Evolutionary conservation across 2,113 vertebrate genomes (phyloP).

Genomic region (Capreolus pygargus): DNA sequence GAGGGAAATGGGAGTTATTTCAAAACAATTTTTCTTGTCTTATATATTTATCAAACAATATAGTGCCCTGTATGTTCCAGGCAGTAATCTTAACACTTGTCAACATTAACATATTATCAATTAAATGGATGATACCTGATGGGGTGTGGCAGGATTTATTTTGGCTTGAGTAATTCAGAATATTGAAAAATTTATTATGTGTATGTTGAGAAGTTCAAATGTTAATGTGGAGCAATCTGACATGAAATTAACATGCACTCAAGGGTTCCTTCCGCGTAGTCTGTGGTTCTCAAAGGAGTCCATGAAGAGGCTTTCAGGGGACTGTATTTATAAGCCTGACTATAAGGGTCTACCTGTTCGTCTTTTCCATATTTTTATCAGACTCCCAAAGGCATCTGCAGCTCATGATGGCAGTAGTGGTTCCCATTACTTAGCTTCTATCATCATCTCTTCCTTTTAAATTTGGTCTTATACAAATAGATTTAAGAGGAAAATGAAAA

Average conservation of each 20-base stretch:
- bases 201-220: neutral
- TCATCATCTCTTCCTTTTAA: neutral
- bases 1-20: neutral
- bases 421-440: neutral
- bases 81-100: neutral
- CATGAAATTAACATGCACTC: neutral
- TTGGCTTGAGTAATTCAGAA: neutral
- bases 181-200: neutral
- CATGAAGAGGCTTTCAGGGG: neutral
- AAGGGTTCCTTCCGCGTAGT: neutral
- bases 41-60: neutral
- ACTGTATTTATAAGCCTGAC: neutral
- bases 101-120: neutral
- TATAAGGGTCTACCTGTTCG: neutral
- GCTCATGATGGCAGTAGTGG: neutral
- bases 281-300: neutral
- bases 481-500: neutral
- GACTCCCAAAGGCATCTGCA: neutral
- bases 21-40: neutral
- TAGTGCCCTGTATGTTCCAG: neutral
- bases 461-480: neutral
- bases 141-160: neutral
- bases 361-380: neutral
- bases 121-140: neutral
- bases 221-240: neutral